Conservation (phyloP, 2,113 vertebrate genomes). For the Oryzias melastigma region DNA sequence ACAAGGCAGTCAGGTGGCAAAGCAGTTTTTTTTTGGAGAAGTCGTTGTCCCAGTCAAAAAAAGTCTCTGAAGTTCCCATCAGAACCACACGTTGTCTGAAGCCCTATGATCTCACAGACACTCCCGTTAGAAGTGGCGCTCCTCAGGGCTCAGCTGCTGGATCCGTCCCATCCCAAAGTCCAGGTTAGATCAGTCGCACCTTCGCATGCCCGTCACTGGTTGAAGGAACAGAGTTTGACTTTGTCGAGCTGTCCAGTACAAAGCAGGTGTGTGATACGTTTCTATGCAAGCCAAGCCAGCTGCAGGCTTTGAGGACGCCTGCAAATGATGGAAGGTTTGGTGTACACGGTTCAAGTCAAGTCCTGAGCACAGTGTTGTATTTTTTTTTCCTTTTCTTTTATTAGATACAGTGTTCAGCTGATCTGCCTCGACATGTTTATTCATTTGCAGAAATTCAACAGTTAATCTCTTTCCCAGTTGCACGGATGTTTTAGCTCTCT, state of each 20-base stretch:
- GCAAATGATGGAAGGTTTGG: conserved; percentile 44
- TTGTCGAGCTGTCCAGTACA: conserved; percentile 39
- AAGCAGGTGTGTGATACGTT: conserved; percentile 48
- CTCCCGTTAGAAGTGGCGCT: conserved; percentile 21
- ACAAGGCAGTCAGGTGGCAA: conserved; percentile 48
- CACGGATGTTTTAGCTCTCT: conserved; percentile 37
- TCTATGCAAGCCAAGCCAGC: conserved; percentile 44
- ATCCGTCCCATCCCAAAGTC: conserved; percentile 33
- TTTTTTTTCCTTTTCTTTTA: conserved; percentile 9
- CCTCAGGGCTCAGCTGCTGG: conserved; percentile 16
- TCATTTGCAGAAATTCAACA: conserved; percentile 53
- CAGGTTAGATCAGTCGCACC: conserved; percentile 1
- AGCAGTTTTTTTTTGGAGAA: conserved; percentile 39
- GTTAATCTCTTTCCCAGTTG: conserved; percentile 32
- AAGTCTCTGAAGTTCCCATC: conserved; percentile 28
- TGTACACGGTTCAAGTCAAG: conserved; percentile 41
- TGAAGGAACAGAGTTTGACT: not conserved
- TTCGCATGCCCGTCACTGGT: conserved; percentile 3
- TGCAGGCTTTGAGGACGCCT: conserved; percentile 34
- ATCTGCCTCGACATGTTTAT: conserved; percentile 40
- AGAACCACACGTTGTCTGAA: conserved; percentile 12
- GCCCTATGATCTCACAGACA: conserved; percentile 6
- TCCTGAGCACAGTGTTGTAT: conserved; percentile 66
- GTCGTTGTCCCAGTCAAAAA: conserved; percentile 17
- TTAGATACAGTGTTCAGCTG: conserved; percentile 56